These are phyloP conservation scores for Mycalesis mineus DNA, from an alignment of 2,888 invertebrate species.

Conservation along the genomic window DNA sequence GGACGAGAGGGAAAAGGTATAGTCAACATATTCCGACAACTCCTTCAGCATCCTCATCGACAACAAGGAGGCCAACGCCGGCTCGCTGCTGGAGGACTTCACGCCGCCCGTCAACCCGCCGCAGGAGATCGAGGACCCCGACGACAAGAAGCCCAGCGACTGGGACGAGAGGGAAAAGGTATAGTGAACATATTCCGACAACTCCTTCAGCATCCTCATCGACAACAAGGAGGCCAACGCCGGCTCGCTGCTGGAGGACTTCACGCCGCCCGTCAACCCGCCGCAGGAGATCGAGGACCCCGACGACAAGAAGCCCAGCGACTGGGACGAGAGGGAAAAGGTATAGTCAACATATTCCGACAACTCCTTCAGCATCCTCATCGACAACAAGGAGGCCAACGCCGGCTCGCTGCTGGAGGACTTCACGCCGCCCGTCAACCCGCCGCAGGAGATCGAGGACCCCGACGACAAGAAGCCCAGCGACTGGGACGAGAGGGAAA, in stretches of 20 bases:
- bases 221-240: slow-evolving; percentile 91
- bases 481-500: slow-evolving; percentile 95
- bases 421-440: slow-evolving; percentile 96
- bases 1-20: slow-evolving; percentile 90
- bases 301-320: slow-evolving; percentile 87
- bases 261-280: slow-evolving; percentile 96
- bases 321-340: slow-evolving; percentile 95
- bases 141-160: slow-evolving; percentile 89
- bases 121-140: slow-evolving; percentile 94
- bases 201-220: slow-evolving; percentile 94
- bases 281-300: slow-evolving; percentile 96
- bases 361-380: slow-evolving; percentile 94
- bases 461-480: slow-evolving; percentile 89
- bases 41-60: slow-evolving; percentile 95
- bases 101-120: slow-evolving; percentile 97
- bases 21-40: slow-evolving; percentile 86
- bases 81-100: slow-evolving; percentile 92
- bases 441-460: slow-evolving; percentile 95
- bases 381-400: slow-evolving; percentile 91
- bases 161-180: slow-evolving; percentile 94
- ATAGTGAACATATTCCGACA: slow-evolving; percentile 83
- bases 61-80: slow-evolving; percentile 88
- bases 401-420: slow-evolving; percentile 92
- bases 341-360: slow-evolving; percentile 81
- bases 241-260: slow-evolving; percentile 92